phyloP scores from a whole-genome alignment of 2,113 vertebrate species.

The Nothobranchius furzeri region DNA sequence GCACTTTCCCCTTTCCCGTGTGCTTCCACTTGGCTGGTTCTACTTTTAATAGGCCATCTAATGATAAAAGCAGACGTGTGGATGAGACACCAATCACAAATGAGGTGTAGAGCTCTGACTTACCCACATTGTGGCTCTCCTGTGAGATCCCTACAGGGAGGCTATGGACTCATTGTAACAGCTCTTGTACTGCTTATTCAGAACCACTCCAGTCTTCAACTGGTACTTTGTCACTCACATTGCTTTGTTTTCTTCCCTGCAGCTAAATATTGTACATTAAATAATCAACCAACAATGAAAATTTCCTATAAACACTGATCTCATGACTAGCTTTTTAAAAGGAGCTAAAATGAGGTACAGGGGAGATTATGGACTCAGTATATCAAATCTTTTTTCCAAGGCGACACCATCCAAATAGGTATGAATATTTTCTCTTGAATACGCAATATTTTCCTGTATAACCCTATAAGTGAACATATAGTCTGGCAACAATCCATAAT shows the following conservation, averaged over 20 bases:
- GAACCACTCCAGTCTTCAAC: slow-evolving; percentile 33
- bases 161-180: slow-evolving; percentile 26
- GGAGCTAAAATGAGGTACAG: background rate
- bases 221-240: slow-evolving; percentile 12
- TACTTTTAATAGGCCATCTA: slow-evolving; percentile 44
- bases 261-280: slow-evolving; percentile 33
- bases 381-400: slow-evolving; percentile 6
- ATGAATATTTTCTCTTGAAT: background rate
- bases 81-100: slow-evolving; percentile 38
- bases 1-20: slow-evolving; percentile 7
- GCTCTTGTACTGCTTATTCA: slow-evolving; percentile 21
- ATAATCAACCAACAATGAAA: slow-evolving; percentile 53
- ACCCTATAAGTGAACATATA: too few relatives aligned
- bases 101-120: slow-evolving; percentile 41
- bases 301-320: slow-evolving; percentile 26
- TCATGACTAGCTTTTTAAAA: slow-evolving; percentile 14
- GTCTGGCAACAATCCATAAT: too few relatives aligned
- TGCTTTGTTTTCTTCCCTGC: slow-evolving; percentile 15
- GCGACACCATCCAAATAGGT: background rate
- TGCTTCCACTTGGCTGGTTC: slow-evolving; percentile 40
- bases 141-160: slow-evolving; percentile 35
- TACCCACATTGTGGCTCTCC: slow-evolving; percentile 24
- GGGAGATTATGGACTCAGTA: background rate
- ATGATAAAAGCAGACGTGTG: slow-evolving; percentile 31
- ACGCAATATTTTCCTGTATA: background rate